Base-by-base conservation (phyloP, 2,888 invertebrate genomes). In the Mactromeris polynyma region DNA sequence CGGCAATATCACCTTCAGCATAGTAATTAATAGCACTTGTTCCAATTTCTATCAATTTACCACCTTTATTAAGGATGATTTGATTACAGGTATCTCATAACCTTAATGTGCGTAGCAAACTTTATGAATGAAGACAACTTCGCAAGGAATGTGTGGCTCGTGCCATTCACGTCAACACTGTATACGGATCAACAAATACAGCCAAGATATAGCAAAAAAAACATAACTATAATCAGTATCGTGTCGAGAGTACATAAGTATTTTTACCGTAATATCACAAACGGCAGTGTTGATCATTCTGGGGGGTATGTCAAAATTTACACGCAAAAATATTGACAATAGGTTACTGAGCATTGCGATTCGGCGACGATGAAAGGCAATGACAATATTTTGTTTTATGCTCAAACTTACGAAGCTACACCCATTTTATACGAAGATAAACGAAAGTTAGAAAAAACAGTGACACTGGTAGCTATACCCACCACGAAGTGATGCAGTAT, bases 91-190 rank as follows among this genome's bases (percentile, higher is more conserved):
- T 73, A 36, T 36, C 31, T 19, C 33, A 36, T 33, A 36, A 73
- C 73, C 73, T 73, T 73, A 73, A 73, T 14, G 4, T 73, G 17
- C 26, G 31, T 73, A 26, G 33, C 33, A 73, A 73, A 36, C 73
- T 73, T 73, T 73, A 73, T 73, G 73, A 73, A 73, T 73, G 73
- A 73, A 73, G 31, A 36, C 11, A 73, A 36, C 14, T 21, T 82
- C 82, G 77, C 78, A 54, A 77, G 86, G 89, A 78, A 86, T 86
- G 79, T 42, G 31, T 26, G 40, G 85, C 88, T 80, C 88, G 88
- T 88, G 88, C 82, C 88, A 85, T 26, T 54, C 26, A 82, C 85
- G 85, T 88, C 85, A 85, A 73, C 51, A 86, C 73, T 81, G 26
- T 46, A 36, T 38, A 73, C 77, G 84, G 83, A 78, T 84, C 84